Base-by-base conservation (phyloP, 2,888 invertebrate genomes). In the Ormyrus pomaceus region DNA sequence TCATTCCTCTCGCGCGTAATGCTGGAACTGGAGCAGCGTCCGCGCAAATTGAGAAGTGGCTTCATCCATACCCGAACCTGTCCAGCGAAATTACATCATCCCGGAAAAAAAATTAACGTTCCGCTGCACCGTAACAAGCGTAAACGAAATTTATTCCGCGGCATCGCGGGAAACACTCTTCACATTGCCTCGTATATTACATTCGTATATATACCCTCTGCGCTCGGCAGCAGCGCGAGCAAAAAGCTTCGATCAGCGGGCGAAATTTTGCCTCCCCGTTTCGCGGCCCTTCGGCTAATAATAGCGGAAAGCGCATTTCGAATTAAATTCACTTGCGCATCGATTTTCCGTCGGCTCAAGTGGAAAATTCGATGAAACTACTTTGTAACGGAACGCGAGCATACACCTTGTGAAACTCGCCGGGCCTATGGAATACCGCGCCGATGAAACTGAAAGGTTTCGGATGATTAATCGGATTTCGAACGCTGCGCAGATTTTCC, bases 391-490 rank as follows among this genome's bases (percentile, higher is more conserved):
- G 34, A 34, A 34, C 34, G 34, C 34, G 34, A 34, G 34, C 34
- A 4, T 34, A 34, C 34, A 4, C 34, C 34, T 34, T 34, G 34
- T 34, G 34, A 34, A 34, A 34, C 34, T 34, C 34, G 65, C n/a
- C 62, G 62, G 34, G 59, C 2, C 11, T 45, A 56, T 45, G 46
- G 11, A 48, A 55, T 55, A 68, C 34, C 19, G 19, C 50, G 46
- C 13, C 71, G 66, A 72, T 72, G 72, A 72, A 72, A 78, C 53
- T 66, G 66, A 72, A 78, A 78, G 72, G 66, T 68, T 78, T 78
- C 66, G 72, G 19, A 66, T 72, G 78, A 78, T 78, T 72, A 78
- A 78, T 78, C 78, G 72, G 72, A 78, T 78, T 72, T 72, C 55
- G 48, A 34, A 56, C 66, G 50, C 51, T 13, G 51, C 51, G 69